phyloP scores from a whole-genome alignment of 2,888 invertebrate species.

The Empis livida region DNA sequence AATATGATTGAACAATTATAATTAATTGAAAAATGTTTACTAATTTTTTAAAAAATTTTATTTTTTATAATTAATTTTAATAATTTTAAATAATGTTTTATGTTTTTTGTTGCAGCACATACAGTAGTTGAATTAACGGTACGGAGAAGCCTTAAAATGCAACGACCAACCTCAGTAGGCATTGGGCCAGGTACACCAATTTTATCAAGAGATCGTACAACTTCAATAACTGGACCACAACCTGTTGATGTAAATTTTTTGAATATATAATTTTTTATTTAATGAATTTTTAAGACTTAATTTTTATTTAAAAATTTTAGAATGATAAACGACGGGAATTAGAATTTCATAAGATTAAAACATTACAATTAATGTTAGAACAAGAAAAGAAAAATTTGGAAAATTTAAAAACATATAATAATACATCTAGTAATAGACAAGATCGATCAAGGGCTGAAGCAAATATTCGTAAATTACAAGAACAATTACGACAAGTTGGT shows the following conservation, averaged over 20 bases:
- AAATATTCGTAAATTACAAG: conserved; percentile 32
- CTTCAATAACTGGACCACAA: conserved; percentile 63
- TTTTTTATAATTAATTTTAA: background rate
- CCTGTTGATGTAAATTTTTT: conserved; percentile 71
- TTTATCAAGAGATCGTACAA: conserved; percentile 39
- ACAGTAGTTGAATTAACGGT: conserved; percentile 56
- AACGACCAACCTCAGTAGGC: conserved; percentile 35
- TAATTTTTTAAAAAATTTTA: background rate
- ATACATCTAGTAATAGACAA: conserved; percentile 26
- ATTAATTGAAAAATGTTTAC: background rate
- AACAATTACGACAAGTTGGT: conserved; percentile 34
- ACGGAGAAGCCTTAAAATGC: conserved; percentile 44
- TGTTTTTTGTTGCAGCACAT: conserved; percentile 42
- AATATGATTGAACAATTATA: no score
- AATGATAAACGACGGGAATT: conserved; percentile 73
- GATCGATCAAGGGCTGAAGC: conserved; percentile 26
- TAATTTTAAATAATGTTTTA: background rate
- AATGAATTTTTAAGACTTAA: no score
- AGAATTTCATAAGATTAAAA: conserved; percentile 69
- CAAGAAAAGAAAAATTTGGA: conserved; percentile 74
- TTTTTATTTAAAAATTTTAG: conserved; percentile 38
- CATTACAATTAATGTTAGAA: conserved; percentile 80
- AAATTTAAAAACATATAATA: conserved; percentile 41
- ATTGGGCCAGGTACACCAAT: conserved; percentile 43
- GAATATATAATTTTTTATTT: background rate